These are phyloP conservation scores for Antennarius striatus DNA, from an alignment of 2,113 vertebrate genomes.

Conservation along the genomic window DNA sequence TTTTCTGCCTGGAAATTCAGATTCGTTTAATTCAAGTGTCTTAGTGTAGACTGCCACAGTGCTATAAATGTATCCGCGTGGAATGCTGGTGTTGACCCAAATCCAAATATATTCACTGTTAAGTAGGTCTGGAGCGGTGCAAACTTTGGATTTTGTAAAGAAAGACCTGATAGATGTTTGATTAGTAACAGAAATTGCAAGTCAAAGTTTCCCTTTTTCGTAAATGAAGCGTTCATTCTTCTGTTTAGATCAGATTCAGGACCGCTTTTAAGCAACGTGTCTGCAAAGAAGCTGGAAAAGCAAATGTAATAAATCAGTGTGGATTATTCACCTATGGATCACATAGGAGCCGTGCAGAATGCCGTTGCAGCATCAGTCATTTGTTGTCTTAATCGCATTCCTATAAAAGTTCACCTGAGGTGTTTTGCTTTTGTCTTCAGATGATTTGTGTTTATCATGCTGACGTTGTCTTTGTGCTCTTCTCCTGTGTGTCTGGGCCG, in stretches of 20 bases:
- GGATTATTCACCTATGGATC: no score
- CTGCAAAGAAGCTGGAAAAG: no score
- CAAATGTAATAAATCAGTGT: no score
- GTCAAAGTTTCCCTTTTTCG: no score
- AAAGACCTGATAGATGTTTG: background rate
- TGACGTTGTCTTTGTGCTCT: conserved; percentile 33
- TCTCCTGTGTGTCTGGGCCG: conserved; percentile 32
- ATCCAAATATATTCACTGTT: background rate
- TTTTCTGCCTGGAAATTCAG: conserved; percentile 9
- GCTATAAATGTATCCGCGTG: background rate
- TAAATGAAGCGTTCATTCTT: no score
- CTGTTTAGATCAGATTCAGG: no score
- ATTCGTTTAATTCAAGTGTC: background rate
- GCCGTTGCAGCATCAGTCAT: no score
- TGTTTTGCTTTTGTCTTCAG: background rate
- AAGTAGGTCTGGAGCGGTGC: background rate
- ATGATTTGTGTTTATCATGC: background rate
- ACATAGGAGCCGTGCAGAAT: no score
- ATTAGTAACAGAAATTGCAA: background rate
- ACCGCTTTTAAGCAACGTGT: no score
- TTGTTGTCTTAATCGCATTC: no score
- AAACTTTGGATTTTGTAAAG: background rate
- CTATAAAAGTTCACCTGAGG: background rate
- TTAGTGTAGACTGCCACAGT: background rate
- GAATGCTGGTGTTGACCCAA: background rate